Conservation (phyloP, 2,113 vertebrate genomes). For the Ptyas mucosa region DNA sequence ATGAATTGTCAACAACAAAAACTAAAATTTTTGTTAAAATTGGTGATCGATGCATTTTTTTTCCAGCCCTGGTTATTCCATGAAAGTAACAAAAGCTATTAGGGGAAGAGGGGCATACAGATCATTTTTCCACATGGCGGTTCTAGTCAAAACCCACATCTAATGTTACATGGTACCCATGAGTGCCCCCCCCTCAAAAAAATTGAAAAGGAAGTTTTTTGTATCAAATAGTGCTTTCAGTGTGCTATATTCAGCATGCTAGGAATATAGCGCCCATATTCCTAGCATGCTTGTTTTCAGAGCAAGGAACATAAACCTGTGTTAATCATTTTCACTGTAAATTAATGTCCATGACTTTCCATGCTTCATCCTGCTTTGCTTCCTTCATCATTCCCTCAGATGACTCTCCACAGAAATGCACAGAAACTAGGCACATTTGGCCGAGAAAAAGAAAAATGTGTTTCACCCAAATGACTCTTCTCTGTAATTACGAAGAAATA, state of each 20-base stretch:
- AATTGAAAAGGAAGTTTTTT: background rate
- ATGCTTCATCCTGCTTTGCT: background rate
- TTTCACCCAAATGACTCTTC: background rate
- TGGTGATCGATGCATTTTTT: background rate
- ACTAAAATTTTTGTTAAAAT: too few species aligned
- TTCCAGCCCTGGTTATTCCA: background rate
- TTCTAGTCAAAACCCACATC: constrained; percentile 23
- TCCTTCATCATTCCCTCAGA: background rate
- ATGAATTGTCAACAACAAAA: background rate
- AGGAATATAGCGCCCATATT: background rate
- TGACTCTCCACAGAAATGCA: background rate
- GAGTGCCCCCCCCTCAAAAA: background rate
- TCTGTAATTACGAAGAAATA: background rate
- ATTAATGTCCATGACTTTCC: background rate
- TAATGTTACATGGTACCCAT: background rate
- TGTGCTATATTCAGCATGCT: background rate
- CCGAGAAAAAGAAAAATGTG: background rate
- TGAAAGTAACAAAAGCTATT: constrained; percentile 22
- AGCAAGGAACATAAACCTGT: background rate
- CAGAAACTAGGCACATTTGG: background rate
- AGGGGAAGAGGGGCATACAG: constrained; percentile 17
- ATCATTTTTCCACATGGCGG: constrained; percentile 40
- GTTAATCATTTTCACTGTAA: background rate
- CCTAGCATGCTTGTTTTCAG: background rate
- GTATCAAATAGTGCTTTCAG: background rate